phyloP scores from a whole-genome alignment of 1,140 invertebrate genomes.

The Polypedilum vanderplanki region DNA sequence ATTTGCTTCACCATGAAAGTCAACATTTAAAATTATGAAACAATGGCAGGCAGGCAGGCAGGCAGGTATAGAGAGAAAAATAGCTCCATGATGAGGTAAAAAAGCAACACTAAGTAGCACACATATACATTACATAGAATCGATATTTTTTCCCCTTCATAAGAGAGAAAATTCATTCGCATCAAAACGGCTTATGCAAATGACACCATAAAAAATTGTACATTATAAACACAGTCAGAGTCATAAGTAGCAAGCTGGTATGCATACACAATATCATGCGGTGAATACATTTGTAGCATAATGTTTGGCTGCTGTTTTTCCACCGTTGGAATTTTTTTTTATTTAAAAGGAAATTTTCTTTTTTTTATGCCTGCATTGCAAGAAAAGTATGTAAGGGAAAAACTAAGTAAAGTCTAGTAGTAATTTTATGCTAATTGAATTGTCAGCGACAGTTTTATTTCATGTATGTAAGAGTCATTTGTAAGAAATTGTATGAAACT shows the following conservation, averaged over 20 bases:
- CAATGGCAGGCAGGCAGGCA: too few relatives aligned
- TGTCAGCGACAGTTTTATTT: background rate
- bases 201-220: conserved; percentile 19
- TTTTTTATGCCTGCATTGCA: background rate
- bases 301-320: background rate
- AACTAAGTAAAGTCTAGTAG: background rate
- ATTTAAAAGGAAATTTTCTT: background rate
- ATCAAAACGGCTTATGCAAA: conserved; percentile 17
- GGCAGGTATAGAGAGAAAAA: too few relatives aligned
- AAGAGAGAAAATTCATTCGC: background rate
- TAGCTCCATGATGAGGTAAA: background rate
- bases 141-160: conserved; percentile 2
- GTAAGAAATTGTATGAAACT: too few relatives aligned
- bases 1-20: too few relatives aligned
- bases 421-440: conserved; percentile 19
- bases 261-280: conserved; percentile 10
- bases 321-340: background rate
- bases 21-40: too few relatives aligned
- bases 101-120: background rate
- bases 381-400: background rate
- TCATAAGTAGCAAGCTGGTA: conserved; percentile 11
- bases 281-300: conserved; percentile 14
- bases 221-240: conserved; percentile 5
- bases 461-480: background rate
- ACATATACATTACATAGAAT: background rate